These are phyloP conservation scores for Augochlorella aurata DNA, from an alignment of 2,888 invertebrate genomes.

Conservation along the genomic window DNA sequence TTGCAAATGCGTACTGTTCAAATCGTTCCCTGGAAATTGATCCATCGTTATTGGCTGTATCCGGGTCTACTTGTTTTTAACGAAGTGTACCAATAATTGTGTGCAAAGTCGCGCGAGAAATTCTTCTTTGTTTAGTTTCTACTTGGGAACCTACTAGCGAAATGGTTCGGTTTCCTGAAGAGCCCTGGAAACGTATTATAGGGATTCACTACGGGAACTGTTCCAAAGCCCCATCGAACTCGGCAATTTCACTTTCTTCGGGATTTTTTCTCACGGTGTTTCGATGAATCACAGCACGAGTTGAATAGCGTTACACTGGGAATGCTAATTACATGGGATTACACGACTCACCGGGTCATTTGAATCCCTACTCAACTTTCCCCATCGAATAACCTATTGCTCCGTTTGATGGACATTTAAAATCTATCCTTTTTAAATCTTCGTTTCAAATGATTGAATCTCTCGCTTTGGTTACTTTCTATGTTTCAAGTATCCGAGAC, in stretches of 20 bases:
- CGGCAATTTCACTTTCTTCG: constrained; percentile 45
- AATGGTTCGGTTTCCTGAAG: neutral
- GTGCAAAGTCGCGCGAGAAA: neutral
- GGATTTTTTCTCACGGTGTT: constrained; percentile 38
- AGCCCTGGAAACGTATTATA: constrained; percentile 17
- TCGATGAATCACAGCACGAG: constrained; percentile 42
- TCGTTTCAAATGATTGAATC: neutral
- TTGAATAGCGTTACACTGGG: constrained; percentile 14
- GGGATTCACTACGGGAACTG: constrained; percentile 14
- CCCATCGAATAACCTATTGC: constrained; percentile 22
- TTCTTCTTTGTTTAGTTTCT: neutral
- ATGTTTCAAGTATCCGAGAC: neutral
- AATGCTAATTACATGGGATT: constrained; percentile 52
- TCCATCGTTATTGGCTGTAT: too few species aligned
- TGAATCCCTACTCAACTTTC: constrained; percentile 43
- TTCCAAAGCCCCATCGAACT: constrained; percentile 17
- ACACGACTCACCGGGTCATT: constrained; percentile 50
- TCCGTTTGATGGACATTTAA: neutral
- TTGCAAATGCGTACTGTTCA: neutral
- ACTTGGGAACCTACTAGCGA: neutral
- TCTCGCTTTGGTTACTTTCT: neutral
- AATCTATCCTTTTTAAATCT: neutral
- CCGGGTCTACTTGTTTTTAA: neutral
- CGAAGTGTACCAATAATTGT: neutral
- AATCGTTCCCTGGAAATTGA: neutral